Percentiles rank a stretch among this genome's conserved stretches.
Conservation (phyloP, 2,113 vertebrate species). For the Elachura formosa region DNA sequence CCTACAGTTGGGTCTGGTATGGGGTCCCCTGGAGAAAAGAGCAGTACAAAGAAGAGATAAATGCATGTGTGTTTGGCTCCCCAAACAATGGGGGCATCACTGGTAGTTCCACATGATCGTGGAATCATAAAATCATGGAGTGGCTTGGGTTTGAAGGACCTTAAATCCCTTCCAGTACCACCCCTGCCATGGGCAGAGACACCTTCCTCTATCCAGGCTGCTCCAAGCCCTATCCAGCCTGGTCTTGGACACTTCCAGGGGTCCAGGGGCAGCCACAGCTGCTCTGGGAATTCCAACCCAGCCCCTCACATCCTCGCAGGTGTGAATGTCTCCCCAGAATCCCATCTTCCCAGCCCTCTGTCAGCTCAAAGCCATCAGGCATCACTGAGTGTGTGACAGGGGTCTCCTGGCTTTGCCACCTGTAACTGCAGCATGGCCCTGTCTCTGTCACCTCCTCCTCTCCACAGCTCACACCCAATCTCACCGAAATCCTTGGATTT, state of each 20-base stretch:
- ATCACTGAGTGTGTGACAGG: not conserved
- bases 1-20: not conserved
- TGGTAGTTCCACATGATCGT: not conserved
- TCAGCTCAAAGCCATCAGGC: not conserved
- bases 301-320: not conserved
- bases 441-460: not conserved
- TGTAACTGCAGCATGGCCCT: not conserved
- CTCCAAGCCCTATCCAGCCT: too few species aligned
- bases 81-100: not conserved
- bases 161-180: accelerated
- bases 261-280: not conserved
- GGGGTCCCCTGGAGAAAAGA: not conserved
- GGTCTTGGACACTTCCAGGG: not conserved
- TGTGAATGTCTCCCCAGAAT: not conserved
- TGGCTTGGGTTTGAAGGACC: not conserved
- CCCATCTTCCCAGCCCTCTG: not conserved
- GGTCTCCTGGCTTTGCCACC: not conserved
- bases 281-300: not conserved
- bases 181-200: not conserved
- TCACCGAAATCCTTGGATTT: not conserved
- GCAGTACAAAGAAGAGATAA: not conserved
- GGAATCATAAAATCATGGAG: not conserved
- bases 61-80: not conserved
- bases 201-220: not conserved
- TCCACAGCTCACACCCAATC: not conserved